phyloP scores from a whole-genome alignment of 2,113 vertebrate species.

The Acanthisitta chloris region DNA sequence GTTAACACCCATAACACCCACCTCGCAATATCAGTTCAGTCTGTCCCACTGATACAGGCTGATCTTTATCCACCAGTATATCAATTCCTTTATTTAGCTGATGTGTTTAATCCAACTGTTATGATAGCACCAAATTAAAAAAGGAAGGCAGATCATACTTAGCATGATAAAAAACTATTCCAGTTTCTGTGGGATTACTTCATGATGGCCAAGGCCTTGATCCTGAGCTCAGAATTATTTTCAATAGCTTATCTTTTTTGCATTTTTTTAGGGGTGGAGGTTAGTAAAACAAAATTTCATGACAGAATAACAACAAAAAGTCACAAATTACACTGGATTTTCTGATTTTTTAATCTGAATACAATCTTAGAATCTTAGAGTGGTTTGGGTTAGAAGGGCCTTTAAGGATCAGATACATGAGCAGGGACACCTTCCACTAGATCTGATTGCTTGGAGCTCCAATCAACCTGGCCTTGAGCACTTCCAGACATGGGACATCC shows the following conservation, averaged over 20 bases:
- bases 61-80: background rate
- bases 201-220: background rate
- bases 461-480: too few relatives aligned
- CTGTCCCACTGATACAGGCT: background rate
- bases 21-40: background rate
- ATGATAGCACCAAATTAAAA: background rate
- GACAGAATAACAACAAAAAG: background rate
- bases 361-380: too few relatives aligned
- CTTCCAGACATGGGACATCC: too few relatives aligned
- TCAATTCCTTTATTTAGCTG: background rate
- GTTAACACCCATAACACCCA: background rate
- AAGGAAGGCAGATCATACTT: background rate
- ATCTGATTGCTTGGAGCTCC: too few relatives aligned
- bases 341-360: background rate
- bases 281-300: background rate
- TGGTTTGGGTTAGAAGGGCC: too few relatives aligned
- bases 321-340: background rate
- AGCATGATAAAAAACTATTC: background rate
- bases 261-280: fast-evolving
- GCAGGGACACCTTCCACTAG: too few relatives aligned
- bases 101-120: background rate
- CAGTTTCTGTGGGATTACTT: background rate
- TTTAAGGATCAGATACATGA: too few relatives aligned
- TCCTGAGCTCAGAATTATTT: background rate
- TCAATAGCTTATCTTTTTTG: background rate